These are phyloP conservation scores for Trichomalopsis sarcophagae DNA, from an alignment of 1,140 invertebrate species.

Conservation along the genomic window DNA sequence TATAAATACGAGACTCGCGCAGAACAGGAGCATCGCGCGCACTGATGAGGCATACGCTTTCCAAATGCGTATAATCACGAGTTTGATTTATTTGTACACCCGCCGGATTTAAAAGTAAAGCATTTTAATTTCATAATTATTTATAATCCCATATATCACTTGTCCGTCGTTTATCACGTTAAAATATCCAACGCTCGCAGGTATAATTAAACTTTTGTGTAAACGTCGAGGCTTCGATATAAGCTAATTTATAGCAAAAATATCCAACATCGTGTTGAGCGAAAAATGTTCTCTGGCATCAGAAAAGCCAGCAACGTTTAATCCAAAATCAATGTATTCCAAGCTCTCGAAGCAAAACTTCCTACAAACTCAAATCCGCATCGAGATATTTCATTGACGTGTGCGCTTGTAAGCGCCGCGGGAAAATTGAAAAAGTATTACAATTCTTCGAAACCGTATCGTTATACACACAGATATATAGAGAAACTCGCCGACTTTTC, in stretches of 20 bases:
- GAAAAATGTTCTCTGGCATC: no score
- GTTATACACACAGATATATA: not conserved
- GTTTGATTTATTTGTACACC: no score
- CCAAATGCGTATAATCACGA: no score
- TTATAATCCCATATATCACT: not conserved
- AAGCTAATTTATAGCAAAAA: not conserved
- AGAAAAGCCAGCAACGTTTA: not conserved
- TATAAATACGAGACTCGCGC: no score
- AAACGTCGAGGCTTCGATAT: no score
- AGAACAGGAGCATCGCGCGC: no score
- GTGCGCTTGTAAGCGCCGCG: not conserved
- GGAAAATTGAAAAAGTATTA: not conserved
- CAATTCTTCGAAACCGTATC: not conserved
- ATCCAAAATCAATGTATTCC: not conserved
- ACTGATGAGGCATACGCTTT: no score
- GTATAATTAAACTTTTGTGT: no score
- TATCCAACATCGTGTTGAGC: no score
- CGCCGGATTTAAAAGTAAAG: no score
- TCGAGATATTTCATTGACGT: not conserved
- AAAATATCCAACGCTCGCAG: not conserved
- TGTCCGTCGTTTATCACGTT: slow-evolving; percentile 25
- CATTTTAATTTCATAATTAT: no score
- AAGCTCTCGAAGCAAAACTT: not conserved
- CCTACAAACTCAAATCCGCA: not conserved
- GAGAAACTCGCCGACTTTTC: not conserved